Base-by-base conservation (phyloP, 2,797 vertebrate species). In the Sparidentex hasta region DNA sequence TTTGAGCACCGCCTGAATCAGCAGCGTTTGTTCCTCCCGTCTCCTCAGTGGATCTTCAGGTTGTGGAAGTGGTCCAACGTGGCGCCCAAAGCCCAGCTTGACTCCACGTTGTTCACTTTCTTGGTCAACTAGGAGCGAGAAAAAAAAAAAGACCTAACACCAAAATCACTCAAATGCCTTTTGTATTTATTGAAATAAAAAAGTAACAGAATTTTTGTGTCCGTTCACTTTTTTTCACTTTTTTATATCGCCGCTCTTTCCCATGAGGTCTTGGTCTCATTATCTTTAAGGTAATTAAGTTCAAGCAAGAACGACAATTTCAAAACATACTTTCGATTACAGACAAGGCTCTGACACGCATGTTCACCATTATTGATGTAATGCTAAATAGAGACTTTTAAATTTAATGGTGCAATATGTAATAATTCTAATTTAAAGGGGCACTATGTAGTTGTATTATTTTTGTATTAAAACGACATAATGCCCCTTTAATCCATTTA, bases 61-160 rank as follows among this genome's bases (percentile, higher is more conserved):
- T 97, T 95, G 85, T 98, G 95, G 91, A 98, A 92, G 66, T 97
- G 92, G 72, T 98, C 95, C 87, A 99, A 95, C n/a, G 94, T 95
- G 86, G 98, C 98, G 7, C 98, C 98, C 82, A 99, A 91, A 89
- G 98, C 96, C 98, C 98, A 99, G 93, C 98, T 98, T 7, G 97
- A 96, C 93, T 99, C 98, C 84, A 97, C 96, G 27, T 97, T 95
- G 82, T 97, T 97, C 88, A 99, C 96, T 93, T 98, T 99, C 95
- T 98, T 99, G 84, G 96, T 96, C 85, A 99, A 88, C 98, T 99
- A 74, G 83, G 73, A 70, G 3, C 13, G 23, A 38, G n/a, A 38
- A 54, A 11, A 33, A 3, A 33, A 33, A 33, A 33, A 1, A 33
- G 47, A 33, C 16, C 18, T 18, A 51, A 68, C 76, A 92, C 78